Conservation (phyloP, 2,888 invertebrate species). For the Chalcis sispes region DNA sequence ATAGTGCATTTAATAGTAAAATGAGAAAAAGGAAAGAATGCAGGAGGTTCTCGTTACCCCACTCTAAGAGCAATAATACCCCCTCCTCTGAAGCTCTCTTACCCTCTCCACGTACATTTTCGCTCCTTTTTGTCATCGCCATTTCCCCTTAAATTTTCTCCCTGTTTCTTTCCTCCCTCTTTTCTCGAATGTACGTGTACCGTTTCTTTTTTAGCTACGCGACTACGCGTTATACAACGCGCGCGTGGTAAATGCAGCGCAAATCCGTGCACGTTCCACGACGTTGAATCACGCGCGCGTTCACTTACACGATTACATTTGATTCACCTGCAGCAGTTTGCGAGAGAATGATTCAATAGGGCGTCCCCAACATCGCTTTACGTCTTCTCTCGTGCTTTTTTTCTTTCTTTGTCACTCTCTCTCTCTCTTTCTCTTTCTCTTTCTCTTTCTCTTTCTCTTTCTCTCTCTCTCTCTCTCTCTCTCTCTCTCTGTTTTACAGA, state of each 20-base stretch:
- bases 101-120: background rate
- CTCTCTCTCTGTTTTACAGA: background rate
- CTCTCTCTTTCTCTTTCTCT: conserved; percentile 7
- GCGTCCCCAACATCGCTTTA: background rate
- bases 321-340: no score
- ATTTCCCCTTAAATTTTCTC: background rate
- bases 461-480: conserved; percentile 8
- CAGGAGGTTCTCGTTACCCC: background rate
- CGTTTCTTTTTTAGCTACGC: background rate
- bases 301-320: background rate
- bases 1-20: no score
- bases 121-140: background rate
- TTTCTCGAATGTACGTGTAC: no score
- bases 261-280: background rate
- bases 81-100: background rate
- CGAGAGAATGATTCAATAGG: conserved; percentile 6
- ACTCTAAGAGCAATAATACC: background rate
- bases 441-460: conserved; percentile 24
- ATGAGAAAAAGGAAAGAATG: background rate
- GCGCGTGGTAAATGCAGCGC: no score
- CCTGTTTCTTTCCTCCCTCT: background rate
- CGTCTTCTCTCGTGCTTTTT: no score
- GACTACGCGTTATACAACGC: no score
- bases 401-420: conserved; percentile 2
- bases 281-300: background rate